Percentiles rank a stretch among this genome's conserved stretches.
These are phyloP conservation scores for Callimorpha dominula DNA, from an alignment of 2,888 invertebrate genomes.

Conservation along the genomic window DNA sequence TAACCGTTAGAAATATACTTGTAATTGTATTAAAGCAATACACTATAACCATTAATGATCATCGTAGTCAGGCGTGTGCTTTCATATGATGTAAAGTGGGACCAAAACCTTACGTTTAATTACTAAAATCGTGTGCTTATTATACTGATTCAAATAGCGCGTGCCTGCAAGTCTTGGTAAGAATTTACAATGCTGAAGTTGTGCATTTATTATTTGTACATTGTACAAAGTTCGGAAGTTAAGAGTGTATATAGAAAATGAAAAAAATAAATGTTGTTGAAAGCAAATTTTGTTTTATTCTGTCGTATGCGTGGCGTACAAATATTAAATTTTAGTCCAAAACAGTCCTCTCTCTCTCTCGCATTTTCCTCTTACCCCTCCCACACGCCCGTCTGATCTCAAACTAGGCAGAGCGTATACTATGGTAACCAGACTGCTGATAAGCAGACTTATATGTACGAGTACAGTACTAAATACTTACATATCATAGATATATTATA, in stretches of 20 bases:
- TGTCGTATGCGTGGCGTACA: slow-evolving; percentile 5
- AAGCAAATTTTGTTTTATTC: slow-evolving; percentile 52
- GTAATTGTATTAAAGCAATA: slow-evolving; percentile 29
- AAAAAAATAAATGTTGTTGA: slow-evolving; percentile 84
- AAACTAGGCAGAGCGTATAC: too few relatives aligned
- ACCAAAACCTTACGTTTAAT: slow-evolving; percentile 71
- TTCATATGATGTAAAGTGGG: slow-evolving; percentile 72
- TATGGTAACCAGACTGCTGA: too few relatives aligned
- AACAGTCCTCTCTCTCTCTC: too few relatives aligned
- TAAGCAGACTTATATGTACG: too few relatives aligned
- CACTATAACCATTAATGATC: slow-evolving; percentile 19
- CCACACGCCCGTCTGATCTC: too few relatives aligned
- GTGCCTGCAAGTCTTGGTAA: slow-evolving; percentile 70
- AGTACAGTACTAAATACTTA: too few relatives aligned
- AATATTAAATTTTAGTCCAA: background rate
- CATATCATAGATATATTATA: too few relatives aligned
- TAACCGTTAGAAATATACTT: slow-evolving; percentile 32
- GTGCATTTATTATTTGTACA: slow-evolving; percentile 87
- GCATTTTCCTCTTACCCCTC: too few relatives aligned
- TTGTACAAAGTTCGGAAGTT: slow-evolving; percentile 79
- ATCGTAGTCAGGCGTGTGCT: slow-evolving; percentile 52
- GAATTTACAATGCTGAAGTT: slow-evolving; percentile 85
- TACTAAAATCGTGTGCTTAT: slow-evolving; percentile 62
- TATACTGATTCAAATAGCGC: slow-evolving; percentile 60
- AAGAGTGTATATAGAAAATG: slow-evolving; percentile 75